phyloP scores from a whole-genome alignment of 2,113 vertebrate genomes.

The Esox niger region DNA sequence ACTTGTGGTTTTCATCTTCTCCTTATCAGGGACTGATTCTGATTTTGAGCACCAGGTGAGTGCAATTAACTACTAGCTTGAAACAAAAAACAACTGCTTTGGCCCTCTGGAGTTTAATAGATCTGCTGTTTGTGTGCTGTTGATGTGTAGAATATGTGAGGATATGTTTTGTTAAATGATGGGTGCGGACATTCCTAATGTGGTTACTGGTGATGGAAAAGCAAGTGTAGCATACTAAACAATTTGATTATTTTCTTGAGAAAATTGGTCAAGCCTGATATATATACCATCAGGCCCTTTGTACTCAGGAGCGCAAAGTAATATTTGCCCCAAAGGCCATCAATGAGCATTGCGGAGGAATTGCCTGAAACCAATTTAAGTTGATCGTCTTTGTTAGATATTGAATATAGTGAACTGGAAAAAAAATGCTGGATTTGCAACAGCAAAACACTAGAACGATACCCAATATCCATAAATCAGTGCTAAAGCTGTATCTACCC shows the following conservation, averaged over 20 bases:
- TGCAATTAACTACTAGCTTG: no score
- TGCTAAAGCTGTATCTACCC: slow-evolving; percentile 40
- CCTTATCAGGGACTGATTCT: no score
- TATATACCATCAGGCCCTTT: slow-evolving; percentile 41
- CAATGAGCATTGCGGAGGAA: no score
- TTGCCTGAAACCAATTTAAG: no score
- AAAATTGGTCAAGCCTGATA: slow-evolving; percentile 50
- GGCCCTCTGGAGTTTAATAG: no score
- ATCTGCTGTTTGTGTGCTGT: no score
- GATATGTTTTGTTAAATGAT: slow-evolving; percentile 49
- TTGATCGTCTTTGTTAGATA: slow-evolving; percentile 38
- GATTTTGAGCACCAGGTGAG: no score
- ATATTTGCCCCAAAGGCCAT: slow-evolving; percentile 10
- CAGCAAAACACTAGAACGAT: slow-evolving; percentile 3
- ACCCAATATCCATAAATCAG: slow-evolving; percentile 15
- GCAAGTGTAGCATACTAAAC: slow-evolving; percentile 45
- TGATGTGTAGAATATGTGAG: slow-evolving; percentile 25
- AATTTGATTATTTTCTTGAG: slow-evolving; percentile 52
- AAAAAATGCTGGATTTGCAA: slow-evolving; percentile 16
- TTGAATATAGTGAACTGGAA: slow-evolving; percentile 29
- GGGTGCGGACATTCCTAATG: slow-evolving; percentile 50
- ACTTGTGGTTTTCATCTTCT: no score
- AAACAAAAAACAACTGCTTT: no score
- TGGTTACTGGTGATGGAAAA: slow-evolving; percentile 53
- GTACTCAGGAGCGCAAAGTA: slow-evolving; percentile 35